Evolutionary conservation across 2,113 vertebrate species (phyloP).

Genomic region (Marcusenius ussheri): DNA sequence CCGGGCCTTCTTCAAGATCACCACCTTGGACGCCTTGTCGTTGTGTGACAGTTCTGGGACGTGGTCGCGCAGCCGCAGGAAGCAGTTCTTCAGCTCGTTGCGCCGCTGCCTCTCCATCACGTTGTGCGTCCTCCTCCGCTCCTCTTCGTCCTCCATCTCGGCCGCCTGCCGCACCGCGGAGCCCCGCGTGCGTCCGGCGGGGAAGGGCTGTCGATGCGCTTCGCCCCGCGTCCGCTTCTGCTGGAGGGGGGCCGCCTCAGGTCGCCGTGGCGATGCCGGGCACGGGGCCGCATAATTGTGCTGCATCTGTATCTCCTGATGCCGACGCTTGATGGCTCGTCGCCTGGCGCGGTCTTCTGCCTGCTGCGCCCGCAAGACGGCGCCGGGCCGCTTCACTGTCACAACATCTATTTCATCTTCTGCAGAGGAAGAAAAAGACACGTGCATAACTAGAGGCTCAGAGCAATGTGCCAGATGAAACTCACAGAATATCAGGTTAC

Average conservation of each 20-base stretch:
- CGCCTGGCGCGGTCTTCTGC: conserved; percentile 30
- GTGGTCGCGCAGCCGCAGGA: conserved; percentile 59
- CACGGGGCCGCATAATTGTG: conserved; percentile 69
- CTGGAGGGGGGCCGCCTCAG: background rate
- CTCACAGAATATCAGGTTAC: background rate
- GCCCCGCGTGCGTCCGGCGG: conserved; percentile 27
- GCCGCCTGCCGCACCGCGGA: background rate
- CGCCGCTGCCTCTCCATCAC: conserved; percentile 69
- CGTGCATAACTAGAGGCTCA: background rate
- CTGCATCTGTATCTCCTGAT: conserved; percentile 63
- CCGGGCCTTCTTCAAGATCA: conserved; percentile 64
- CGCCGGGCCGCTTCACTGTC: conserved; percentile 48
- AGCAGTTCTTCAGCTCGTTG: conserved; percentile 69
- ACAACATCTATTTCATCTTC: conserved; percentile 72
- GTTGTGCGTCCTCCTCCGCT: conserved; percentile 64
- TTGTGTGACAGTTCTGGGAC: conserved; percentile 66
- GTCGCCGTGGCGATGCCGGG: conserved; percentile 47
- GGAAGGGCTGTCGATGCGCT: conserved; percentile 13
- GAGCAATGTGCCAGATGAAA: background rate
- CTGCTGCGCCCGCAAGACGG: conserved; percentile 34
- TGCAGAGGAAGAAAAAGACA: conserved; percentile 30
- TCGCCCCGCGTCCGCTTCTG: conserved; percentile 45
- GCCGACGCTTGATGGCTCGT: conserved; percentile 43
- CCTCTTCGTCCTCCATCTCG: conserved; percentile 61
- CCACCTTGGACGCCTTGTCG: conserved; percentile 69